Base-by-base conservation (phyloP, 2,797 vertebrate species). In the Odontamblyopus lacepedii region DNA sequence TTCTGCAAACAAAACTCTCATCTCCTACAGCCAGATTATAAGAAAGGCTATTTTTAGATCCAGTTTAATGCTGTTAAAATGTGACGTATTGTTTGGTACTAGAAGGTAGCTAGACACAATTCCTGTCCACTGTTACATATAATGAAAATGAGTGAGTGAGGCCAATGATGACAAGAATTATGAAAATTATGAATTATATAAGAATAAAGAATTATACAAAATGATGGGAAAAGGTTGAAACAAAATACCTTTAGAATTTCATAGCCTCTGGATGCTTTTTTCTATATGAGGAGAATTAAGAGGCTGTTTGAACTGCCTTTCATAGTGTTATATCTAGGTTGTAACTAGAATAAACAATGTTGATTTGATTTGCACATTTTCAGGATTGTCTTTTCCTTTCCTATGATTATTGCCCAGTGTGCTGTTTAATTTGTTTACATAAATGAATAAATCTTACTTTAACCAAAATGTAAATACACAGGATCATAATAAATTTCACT, bases 1-100 rank as follows among this genome's bases (percentile, higher is more conserved):
- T 88, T 72, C 72, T 91, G 67, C 78, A 75, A 62, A 51, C 72
- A 5, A 61, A 72, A 16, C 67, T 60, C 19, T 16, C 75, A 57
- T 61, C 23, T 32, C 27, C 11, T 55, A 38, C 67, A 38, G 30
- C 51, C 30, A 68, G 56, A 23, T 23, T 68, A 26, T 56, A 56
- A 18, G 12, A 32, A 16, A 48, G 12, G 11, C 8, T 50, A n/a
- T 50, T 32, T 19, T 67, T 15, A 44, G 44, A 16, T 15, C 44
- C 44, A 48, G 44, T 48, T 13, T 4, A 48, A 48, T 15, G 44
- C 44, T 48, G 44, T 48, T 48, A 48, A 48, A 48, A 48, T 48
- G 44, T 48, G 44, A 48, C 4, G 4, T 15, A 7, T 38, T 38
- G 6, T 38, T 38, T 38, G 35, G 35, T 9, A 9, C 35, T 38